A percentile compares a stretch with the other conserved stretches of the same genome.
Evolutionary conservation across 2,113 vertebrate genomes (phyloP).

Genomic region (Thryonomys swinderianus): DNA sequence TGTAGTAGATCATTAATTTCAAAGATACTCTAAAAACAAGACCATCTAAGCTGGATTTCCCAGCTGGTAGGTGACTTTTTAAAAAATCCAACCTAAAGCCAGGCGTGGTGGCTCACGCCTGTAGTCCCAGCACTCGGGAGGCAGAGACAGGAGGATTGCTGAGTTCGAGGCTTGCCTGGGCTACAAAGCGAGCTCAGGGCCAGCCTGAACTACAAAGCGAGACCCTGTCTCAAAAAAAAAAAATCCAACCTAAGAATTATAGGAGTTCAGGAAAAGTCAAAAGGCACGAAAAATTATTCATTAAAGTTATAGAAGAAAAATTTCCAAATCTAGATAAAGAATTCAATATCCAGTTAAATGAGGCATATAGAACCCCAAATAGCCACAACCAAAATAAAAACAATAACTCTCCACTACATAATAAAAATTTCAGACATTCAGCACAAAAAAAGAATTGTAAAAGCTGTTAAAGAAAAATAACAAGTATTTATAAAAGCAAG

Average conservation of each 20-base stretch:
- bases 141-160: too few species aligned
- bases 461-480: not conserved
- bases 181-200: too few species aligned
- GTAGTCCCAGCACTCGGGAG: too few species aligned
- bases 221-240: too few species aligned
- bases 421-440: not conserved
- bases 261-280: not conserved
- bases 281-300: not conserved
- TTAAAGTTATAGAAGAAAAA: not conserved
- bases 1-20: not conserved
- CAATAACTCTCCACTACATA: not conserved
- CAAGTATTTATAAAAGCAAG: not conserved
- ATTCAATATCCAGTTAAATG: not conserved
- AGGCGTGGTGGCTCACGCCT: too few species aligned
- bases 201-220: too few species aligned
- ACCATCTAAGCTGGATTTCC: not conserved
- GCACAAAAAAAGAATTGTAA: not conserved
- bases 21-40: not conserved
- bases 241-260: not conserved
- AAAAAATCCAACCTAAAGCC: not conserved
- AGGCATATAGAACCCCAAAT: not conserved
- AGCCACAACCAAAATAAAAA: not conserved
- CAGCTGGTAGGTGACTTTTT: not conserved
- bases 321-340: not conserved
- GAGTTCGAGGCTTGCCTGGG: too few species aligned